Evolutionary conservation across 2,797 vertebrate genomes (phyloP), one percentile per base, ranked within the genome.

Genomic region (Aplochiton taeniatus): DNA sequence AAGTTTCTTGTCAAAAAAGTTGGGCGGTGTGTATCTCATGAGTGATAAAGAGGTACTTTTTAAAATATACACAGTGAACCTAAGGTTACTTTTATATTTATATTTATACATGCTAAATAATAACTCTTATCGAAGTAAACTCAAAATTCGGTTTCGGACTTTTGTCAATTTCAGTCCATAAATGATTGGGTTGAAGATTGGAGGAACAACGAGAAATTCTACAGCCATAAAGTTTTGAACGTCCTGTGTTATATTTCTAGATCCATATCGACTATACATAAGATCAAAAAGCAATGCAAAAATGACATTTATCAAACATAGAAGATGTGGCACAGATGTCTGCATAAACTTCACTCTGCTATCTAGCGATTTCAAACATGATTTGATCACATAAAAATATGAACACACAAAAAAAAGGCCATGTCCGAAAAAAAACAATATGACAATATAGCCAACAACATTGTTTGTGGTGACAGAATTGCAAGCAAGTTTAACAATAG

Each of bases 271-370:
- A 0, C 83, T 73, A 56, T 68, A 85, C 76, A 90, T 49, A 18
- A 12, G 0, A 16, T 91, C 88, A 8, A 90, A 88, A 4, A 84
- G 0, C 16, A 83, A 5, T 0, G 85, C 76, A 1, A 58, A 0
- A 4, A 47, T 65, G 62, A 89, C 89, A 31, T 81, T 58, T 0
- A 83, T 61, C 31, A 92, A 71, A 0, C 85, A 70, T 11, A 81
- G 8, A 0, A 92, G 73, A 78, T 92, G 91, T 0, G 90, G 91
- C 50, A 88, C 0, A 16, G 89, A 91, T 0, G 87, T 91, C 77
- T 91, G 88, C 9, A 83, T 6, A 17, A 90, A 87, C 72, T 87
- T 91, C 54, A 17, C 80, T 55, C 75, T 65, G 49, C 68, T 4
- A 0, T 73, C 58, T 0, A 1, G 74, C 3, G 87, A 80, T 4